A percentile compares a stretch with the other conserved stretches of the same genome.
phyloP scores from a whole-genome alignment of 2,113 vertebrate species.

The Brienomyrus longianalis region DNA sequence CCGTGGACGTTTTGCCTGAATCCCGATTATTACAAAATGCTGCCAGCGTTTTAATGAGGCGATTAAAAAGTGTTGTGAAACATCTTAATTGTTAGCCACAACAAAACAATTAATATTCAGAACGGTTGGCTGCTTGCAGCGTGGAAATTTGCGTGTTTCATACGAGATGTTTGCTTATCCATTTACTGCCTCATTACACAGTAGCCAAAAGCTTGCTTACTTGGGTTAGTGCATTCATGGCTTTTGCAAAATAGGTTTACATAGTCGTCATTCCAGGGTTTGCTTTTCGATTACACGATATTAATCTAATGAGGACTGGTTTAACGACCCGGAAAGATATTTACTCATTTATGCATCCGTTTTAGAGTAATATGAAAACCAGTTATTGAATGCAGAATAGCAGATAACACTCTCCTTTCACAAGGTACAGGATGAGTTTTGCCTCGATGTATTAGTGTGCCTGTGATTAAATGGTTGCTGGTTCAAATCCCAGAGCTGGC shows the following conservation, averaged over 20 bases:
- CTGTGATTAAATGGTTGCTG: not conserved
- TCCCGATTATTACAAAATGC: slow-evolving; percentile 24
- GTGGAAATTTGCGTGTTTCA: not conserved
- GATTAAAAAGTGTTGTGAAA: not conserved
- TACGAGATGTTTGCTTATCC: not conserved
- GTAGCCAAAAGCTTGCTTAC: not conserved
- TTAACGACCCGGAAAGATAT: not conserved
- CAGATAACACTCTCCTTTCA: not conserved
- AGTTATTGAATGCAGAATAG: not conserved
- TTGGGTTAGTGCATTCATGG: not conserved
- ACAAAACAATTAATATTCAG: not conserved
- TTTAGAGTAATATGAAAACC: not conserved
- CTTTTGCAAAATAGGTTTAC: not conserved
- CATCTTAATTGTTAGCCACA: not conserved
- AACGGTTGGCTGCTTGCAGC: not conserved
- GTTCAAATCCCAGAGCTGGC: not conserved
- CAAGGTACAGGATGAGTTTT: not conserved
- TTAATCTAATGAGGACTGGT: not conserved
- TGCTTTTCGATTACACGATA: not conserved
- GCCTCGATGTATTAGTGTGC: not conserved
- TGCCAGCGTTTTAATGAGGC: not conserved
- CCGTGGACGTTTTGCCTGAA: slow-evolving; percentile 25
- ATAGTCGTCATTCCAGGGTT: not conserved
- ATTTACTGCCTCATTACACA: not conserved
- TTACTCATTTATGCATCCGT: not conserved